Conservation (phyloP, 2,888 invertebrate species). For the Cantharis nigra region DNA sequence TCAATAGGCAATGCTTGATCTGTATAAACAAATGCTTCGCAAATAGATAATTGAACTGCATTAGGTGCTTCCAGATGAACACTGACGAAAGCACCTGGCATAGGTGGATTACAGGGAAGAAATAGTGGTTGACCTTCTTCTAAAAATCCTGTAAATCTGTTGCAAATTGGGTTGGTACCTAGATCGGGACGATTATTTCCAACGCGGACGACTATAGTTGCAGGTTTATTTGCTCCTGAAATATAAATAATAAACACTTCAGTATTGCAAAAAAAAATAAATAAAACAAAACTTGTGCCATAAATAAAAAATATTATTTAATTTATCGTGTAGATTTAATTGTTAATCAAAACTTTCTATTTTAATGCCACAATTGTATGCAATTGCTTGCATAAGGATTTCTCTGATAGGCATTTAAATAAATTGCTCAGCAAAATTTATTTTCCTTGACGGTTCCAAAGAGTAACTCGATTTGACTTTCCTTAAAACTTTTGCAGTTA, state of each 20-base stretch:
- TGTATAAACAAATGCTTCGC: slow-evolving; percentile 93
- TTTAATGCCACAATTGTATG: slow-evolving; percentile 8
- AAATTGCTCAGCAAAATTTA: slow-evolving; percentile 13
- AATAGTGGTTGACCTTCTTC: slow-evolving; percentile 91
- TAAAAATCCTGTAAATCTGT: slow-evolving; percentile 82
- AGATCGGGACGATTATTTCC: slow-evolving; percentile 92
- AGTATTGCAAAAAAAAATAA: background rate
- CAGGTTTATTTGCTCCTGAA: slow-evolving; percentile 75
- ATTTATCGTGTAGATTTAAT: background rate
- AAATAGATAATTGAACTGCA: slow-evolving; percentile 82
- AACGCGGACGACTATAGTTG: slow-evolving; percentile 86
- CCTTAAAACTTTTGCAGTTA: background rate
- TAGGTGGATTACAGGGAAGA: slow-evolving; percentile 91
- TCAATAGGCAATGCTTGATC: slow-evolving; percentile 91
- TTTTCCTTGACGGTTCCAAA: slow-evolving; percentile 21
- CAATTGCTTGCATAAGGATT: slow-evolving; percentile 15
- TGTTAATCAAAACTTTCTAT: slow-evolving; percentile 11
- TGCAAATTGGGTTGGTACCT: slow-evolving; percentile 90
- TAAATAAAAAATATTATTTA: background rate
- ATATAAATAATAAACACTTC: slow-evolving; percentile 25
- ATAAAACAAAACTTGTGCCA: background rate
- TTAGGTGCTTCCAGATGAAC: slow-evolving; percentile 81
- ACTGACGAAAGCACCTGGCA: slow-evolving; percentile 93
- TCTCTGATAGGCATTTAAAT: slow-evolving; percentile 18
- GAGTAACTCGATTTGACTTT: slow-evolving; percentile 12